Evolutionary conservation across 1,140 invertebrate genomes (phyloP).

Genomic region (Dinothrombium tinctorium): DNA sequence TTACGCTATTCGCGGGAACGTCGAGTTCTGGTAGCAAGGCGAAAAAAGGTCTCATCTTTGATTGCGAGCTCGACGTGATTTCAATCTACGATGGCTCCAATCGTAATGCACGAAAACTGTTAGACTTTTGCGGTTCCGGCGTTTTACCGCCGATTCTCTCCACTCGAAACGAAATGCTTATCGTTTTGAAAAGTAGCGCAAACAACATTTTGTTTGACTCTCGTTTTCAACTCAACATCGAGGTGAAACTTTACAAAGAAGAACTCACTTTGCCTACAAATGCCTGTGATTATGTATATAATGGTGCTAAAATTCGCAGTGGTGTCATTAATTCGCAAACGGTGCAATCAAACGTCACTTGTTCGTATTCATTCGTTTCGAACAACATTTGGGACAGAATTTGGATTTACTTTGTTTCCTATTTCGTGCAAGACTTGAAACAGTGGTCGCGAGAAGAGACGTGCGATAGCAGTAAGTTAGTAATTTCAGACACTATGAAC

Average conservation of each 20-base stretch:
- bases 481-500: conserved; percentile 13
- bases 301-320: conserved; percentile 41
- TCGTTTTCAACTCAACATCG: conserved; percentile 48
- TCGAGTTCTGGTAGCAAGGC: conserved; percentile 18
- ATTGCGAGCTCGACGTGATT: conserved; percentile 51
- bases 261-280: no score
- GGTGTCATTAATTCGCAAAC: conserved; percentile 56
- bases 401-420: conserved; percentile 51
- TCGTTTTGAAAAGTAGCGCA: conserved; percentile 68
- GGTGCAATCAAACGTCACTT: conserved; percentile 56
- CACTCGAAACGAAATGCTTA: conserved; percentile 55
- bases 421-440: conserved; percentile 14
- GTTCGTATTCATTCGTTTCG: conserved; percentile 55
- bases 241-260: conserved; percentile 36
- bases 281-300: conserved; percentile 60
- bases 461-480: conserved; percentile 14
- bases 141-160: conserved; percentile 50
- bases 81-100: conserved; percentile 71
- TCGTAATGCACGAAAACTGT: conserved; percentile 55
- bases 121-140: conserved; percentile 68
- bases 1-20: conserved; percentile 15
- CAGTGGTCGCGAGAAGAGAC: conserved; percentile 14
- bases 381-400: conserved; percentile 41
- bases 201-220: conserved; percentile 56
- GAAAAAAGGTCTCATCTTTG: conserved; percentile 37